These are phyloP conservation scores for Cydia pomonella DNA, from an alignment of 1,140 invertebrate genomes.

Conservation along the genomic window DNA sequence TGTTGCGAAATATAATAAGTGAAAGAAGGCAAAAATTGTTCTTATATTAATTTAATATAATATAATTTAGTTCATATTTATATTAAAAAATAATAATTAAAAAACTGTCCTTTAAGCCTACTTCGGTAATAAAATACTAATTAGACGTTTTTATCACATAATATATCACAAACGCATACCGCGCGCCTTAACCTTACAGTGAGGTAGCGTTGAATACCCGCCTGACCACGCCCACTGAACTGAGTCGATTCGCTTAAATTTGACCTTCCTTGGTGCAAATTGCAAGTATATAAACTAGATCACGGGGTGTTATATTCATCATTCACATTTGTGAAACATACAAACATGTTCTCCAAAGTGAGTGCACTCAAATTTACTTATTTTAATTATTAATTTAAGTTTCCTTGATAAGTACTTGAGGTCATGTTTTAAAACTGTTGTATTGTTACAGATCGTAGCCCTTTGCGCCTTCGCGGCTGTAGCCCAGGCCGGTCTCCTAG, in stretches of 20 bases:
- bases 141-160: neutral
- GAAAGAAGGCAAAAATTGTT: too few species aligned
- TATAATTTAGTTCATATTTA: too few species aligned
- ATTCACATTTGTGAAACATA: conserved; percentile 33
- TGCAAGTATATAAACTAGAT: conserved; percentile 28
- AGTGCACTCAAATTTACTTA: neutral
- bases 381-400: neutral
- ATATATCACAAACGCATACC: neutral
- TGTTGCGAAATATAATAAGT: too few species aligned
- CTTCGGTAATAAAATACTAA: neutral
- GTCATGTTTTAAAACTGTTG: neutral
- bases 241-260: neutral
- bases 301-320: conserved; percentile 31
- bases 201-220: neutral
- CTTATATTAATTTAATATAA: too few species aligned
- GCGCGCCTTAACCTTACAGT: neutral
- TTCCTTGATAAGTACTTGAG: conserved; percentile 15
- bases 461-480: conserved; percentile 63
- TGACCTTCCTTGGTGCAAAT: conserved; percentile 22
- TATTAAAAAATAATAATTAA: too few species aligned
- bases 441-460: conserved; percentile 53
- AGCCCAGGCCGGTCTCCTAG: conserved; percentile 58
- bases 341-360: conserved; percentile 42
- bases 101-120: too few species aligned
- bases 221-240: conserved; percentile 4